Base-by-base conservation (phyloP, 2,797 vertebrate genomes). In the Halcyon smyrnensis region DNA sequence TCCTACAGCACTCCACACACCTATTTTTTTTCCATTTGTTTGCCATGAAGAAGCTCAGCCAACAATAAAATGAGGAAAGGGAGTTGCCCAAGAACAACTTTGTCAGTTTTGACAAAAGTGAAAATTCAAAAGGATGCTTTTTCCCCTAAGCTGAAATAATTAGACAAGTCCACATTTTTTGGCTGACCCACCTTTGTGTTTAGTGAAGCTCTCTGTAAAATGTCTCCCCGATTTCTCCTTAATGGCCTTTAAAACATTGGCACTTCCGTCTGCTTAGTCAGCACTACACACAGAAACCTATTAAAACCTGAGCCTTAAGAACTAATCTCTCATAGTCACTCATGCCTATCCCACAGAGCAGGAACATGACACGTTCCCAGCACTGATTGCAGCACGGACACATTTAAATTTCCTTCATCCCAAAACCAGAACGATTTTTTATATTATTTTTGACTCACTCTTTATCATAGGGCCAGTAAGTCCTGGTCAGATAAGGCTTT, bases 41-140 rank as follows among this genome's bases (percentile, higher is more conserved):
- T 45, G 24, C 51, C 34, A 19, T 0, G 8, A 60, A 28, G 32
- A 75, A 8, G 13, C 56, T 25, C 21, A 13, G 41, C 48, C 60
- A 80, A 20, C 63, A 76, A 28, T 12, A 36, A 32, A 77, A 77
- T 0, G 0, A n/a, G 34, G 27, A 32, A 18, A 7, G 12, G 20
- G 20, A 41, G 34, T 1, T 65, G 54, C 28, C 45, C 56, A 18
- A 50, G 32, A 81, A 30, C 27, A 41, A 32, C 4, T 45, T 4
- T 27, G 20, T 11, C 54, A 3, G 1, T 24, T 81, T 43, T 32
- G 19, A 36, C 27, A 57, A 18, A 39, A 63, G 3, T 3, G 15
- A 70, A 62, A 68, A 11, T 41, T 27, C 50, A 11, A 45, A 68
- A 67, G 18, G n/a, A 51, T 0, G 0, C 6, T 13, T 2, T 8